A percentile compares a stretch with the other conserved stretches of the same genome.
These are phyloP conservation scores for Bathynomus jamesi DNA, from an alignment of 1,140 invertebrate genomes.

Conservation along the genomic window DNA sequence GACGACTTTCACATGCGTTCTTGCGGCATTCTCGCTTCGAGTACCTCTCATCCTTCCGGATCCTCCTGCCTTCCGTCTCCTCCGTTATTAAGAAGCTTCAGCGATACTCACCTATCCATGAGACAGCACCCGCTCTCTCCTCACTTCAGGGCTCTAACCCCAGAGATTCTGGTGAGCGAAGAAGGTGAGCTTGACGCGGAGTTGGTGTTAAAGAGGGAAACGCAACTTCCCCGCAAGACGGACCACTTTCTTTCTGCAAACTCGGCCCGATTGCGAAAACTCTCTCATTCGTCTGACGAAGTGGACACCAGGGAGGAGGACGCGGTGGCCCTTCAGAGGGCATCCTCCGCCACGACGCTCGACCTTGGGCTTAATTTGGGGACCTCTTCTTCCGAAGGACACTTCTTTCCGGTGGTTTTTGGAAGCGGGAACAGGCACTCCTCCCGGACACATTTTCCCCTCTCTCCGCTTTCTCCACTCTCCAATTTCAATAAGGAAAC, in stretches of 20 bases:
- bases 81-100: slow-evolving; percentile 4
- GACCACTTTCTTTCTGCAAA: slow-evolving; percentile 31
- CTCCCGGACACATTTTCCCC: slow-evolving; percentile 39
- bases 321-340: neutral
- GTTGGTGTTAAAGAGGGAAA: neutral
- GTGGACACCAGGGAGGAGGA: slow-evolving; percentile 44
- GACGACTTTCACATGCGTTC: slow-evolving; percentile 4
- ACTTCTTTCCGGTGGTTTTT: slow-evolving; percentile 12
- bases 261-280: slow-evolving; percentile 46
- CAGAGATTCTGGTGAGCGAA: slow-evolving; percentile 11
- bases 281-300: slow-evolving; percentile 57
- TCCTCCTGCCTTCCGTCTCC: neutral
- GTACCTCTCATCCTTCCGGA: neutral
- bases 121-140: neutral
- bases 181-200: neutral
- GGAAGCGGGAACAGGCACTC: slow-evolving; percentile 21
- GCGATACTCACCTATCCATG: slow-evolving; percentile 2
- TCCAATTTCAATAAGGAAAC: slow-evolving; percentile 40
- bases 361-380: neutral
- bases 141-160: slow-evolving; percentile 3
- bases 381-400: neutral
- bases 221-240: neutral
- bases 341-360: neutral
- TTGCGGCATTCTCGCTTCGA: slow-evolving; percentile 9
- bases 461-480: slow-evolving; percentile 25